phyloP scores from a whole-genome alignment of 2,113 vertebrate genomes.

The Urocynchramus pylzowi region DNA sequence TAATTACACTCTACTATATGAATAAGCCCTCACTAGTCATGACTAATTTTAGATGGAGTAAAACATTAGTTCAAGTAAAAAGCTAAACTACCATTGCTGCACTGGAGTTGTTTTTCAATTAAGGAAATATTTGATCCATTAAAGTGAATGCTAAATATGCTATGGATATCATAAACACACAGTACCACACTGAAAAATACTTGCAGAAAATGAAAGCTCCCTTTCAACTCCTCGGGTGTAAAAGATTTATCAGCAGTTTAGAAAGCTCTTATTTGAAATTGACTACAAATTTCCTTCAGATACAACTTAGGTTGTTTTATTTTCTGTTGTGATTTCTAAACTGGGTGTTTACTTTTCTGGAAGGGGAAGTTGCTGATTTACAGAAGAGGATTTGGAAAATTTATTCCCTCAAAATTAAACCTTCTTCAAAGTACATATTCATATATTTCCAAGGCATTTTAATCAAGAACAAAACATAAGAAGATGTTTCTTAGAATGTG shows the following conservation, averaged over 20 bases:
- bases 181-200: neutral
- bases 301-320: neutral
- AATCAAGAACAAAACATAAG: neutral
- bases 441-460: neutral
- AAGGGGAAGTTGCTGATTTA: neutral
- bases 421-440: neutral
- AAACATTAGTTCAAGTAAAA: constrained; percentile 41
- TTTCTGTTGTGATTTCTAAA: neutral
- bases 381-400: neutral
- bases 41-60: constrained; percentile 11
- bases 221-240: neutral
- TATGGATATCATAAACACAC: neutral
- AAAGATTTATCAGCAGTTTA: neutral
- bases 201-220: neutral
- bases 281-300: neutral
- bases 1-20: neutral
- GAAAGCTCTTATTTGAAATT: neutral
- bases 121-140: constrained; percentile 23
- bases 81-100: neutral
- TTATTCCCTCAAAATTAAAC: neutral
- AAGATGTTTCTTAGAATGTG: neutral
- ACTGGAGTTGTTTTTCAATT: constrained; percentile 26
- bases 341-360: neutral
- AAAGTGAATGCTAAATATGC: neutral
- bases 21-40: neutral